phyloP scores from a whole-genome alignment of 2,797 vertebrate genomes.

The Myioborus miniatus region DNA sequence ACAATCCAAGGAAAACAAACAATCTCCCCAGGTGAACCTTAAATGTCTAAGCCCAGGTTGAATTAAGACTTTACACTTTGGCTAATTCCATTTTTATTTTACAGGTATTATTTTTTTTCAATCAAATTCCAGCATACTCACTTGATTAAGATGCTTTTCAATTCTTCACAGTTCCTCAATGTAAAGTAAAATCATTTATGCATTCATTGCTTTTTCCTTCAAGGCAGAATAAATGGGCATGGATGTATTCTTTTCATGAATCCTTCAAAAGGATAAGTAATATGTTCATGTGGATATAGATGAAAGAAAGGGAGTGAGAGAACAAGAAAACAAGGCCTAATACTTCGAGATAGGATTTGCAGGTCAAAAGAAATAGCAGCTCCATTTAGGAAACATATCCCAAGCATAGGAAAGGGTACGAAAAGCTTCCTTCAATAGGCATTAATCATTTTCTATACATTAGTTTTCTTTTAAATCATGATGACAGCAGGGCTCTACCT shows the following conservation, averaged over 20 bases:
- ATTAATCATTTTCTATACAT: background rate
- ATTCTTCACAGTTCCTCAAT: background rate
- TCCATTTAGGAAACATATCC: background rate
- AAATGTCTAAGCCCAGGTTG: background rate
- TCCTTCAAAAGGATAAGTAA: constrained; percentile 28
- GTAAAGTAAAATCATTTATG: background rate
- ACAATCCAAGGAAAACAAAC: background rate
- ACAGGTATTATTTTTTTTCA: background rate
- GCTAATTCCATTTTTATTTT: background rate
- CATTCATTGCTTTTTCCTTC: constrained; percentile 30
- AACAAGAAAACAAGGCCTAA: background rate
- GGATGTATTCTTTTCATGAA: background rate
- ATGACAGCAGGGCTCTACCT: background rate
- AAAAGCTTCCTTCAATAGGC: background rate
- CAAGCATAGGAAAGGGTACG: background rate
- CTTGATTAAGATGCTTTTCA: background rate
- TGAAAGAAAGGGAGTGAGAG: background rate
- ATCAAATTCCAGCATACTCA: background rate
- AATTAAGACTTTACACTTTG: background rate
- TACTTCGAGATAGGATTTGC: background rate
- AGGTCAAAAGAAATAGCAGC: background rate
- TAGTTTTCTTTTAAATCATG: background rate
- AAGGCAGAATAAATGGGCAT: constrained; percentile 6
- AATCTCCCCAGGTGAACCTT: background rate
- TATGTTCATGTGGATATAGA: background rate